phyloP scores from a whole-genome alignment of 2,797 vertebrate species.

The Saxicola maurus region DNA sequence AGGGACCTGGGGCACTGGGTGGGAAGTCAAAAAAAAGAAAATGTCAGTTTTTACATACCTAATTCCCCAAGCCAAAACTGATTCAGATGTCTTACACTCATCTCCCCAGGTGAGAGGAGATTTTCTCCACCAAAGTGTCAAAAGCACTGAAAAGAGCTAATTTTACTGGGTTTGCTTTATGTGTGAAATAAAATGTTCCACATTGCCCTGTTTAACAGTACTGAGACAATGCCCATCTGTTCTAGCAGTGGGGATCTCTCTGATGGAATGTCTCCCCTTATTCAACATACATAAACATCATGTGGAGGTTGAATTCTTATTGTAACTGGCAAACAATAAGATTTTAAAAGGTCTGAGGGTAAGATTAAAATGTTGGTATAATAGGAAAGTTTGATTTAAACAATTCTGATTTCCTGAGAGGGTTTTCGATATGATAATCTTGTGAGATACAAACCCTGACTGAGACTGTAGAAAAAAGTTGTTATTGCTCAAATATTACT shows the following conservation, averaged over 20 bases:
- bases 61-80: conserved; percentile 49
- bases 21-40: conserved; percentile 1
- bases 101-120: conserved; percentile 12
- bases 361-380: conserved; percentile 1
- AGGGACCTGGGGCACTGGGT: conserved; percentile 5
- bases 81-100: conserved; percentile 29
- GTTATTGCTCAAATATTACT: conserved; percentile 12
- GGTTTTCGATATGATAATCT: background rate
- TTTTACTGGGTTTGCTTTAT: background rate
- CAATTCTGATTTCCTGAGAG: conserved; percentile 1
- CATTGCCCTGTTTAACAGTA: background rate
- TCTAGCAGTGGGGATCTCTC: conserved; percentile 16
- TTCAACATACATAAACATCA: conserved; percentile 9
- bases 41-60: conserved; percentile 59
- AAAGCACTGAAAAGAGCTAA: conserved; percentile 12
- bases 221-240: conserved; percentile 55
- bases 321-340: background rate
- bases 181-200: conserved; percentile 6
- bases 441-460: background rate
- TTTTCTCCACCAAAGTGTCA: conserved; percentile 31
- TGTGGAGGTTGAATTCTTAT: background rate
- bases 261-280: background rate
- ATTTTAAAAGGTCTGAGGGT: conserved; percentile 18
- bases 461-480: background rate
- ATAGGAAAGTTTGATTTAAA: conserved; percentile 1